Evolutionary conservation across 1,140 invertebrate species (phyloP).

Genomic region (Dufourea novaeangliae): DNA sequence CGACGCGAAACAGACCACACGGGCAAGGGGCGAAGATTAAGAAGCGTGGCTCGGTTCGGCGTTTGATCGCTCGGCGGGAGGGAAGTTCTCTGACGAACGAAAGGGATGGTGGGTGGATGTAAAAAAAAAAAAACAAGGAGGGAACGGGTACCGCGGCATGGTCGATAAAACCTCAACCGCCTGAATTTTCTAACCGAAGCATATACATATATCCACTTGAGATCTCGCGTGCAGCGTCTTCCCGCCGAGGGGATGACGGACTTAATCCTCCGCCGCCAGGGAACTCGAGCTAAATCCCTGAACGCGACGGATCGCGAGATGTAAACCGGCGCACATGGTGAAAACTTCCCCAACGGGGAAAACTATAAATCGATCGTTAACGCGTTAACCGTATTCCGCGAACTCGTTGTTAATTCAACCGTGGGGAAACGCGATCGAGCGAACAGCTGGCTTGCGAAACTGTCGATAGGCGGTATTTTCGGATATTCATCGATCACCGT

Average conservation of each 20-base stretch:
- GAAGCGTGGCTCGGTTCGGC: background rate
- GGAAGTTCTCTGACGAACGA: background rate
- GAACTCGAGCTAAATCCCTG: background rate
- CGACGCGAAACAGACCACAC: background rate
- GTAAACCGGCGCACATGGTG: slow-evolving; percentile 23
- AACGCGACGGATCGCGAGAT: slow-evolving; percentile 10
- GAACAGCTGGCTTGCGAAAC: slow-evolving; percentile 37
- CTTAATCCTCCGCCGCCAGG: slow-evolving; percentile 20
- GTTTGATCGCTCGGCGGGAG: background rate
- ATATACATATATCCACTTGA: background rate
- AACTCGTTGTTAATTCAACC: slow-evolving; percentile 39
- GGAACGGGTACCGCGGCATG: slow-evolving; percentile 77
- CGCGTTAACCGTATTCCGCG: slow-evolving; percentile 29
- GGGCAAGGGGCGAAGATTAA: background rate
- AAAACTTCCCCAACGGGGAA: no score
- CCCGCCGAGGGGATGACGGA: slow-evolving; percentile 5
- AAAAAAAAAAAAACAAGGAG: slow-evolving; percentile 33
- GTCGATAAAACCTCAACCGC: slow-evolving; percentile 80
- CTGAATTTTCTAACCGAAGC: slow-evolving; percentile 39
- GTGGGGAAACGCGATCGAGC: slow-evolving; percentile 9
- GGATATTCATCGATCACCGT: background rate
- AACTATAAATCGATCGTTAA: slow-evolving; percentile 33
- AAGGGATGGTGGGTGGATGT: no score
- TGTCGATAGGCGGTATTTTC: background rate
- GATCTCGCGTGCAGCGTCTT: background rate